Base-by-base conservation (phyloP, 2,888 invertebrate species). In the Catocala nupta region DNA sequence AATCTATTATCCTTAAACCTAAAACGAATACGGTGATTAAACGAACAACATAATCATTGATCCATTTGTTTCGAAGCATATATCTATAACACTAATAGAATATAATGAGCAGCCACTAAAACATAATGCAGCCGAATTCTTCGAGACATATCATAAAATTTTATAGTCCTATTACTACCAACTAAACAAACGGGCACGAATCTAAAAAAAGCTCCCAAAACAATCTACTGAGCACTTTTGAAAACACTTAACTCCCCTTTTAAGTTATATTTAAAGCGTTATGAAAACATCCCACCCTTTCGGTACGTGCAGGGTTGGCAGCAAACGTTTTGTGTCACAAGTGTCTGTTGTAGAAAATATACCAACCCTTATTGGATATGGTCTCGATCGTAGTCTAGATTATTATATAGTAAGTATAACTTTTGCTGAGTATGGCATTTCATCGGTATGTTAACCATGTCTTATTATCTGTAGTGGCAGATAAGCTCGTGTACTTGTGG, bases 261-360 rank as follows among this genome's bases (percentile, higher is more conserved):
- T 73, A 75, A 71, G 81, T 81, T 89, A 89, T 84, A 87, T 89
- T 86, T 90, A 86, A 86, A 85, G 66, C 78, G 74, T 81, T 82
- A 85, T 75, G 82, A 89, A 89, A 90, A 90, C 89, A 90, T 83
- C 68, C 77, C 75, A 82, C 84, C 86, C 85, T 84, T 83, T 80
- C 60, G 54, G 71, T 71, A 71, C 7, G 70, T 70, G 11, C 47
- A 59, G 58, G 63, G 63, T 11, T 63, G 58, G 34, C 43, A 51
- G 12, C 0, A 9, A 51, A 36, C 33, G 11, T 7, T n/a, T 13
- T 33, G 13, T 42, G 7, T 10, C 0, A 5, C n/a, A n/a, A 10
- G 47, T 36, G 16, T 39, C 25, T 4, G 25, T 7, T 39, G 36
- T 39, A 8, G 36, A 9, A 9, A 39, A 39, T 7, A 6, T 25